These are phyloP conservation scores for Lutjanus erythropterus DNA, from an alignment of 2,113 vertebrate species.

Conservation along the genomic window DNA sequence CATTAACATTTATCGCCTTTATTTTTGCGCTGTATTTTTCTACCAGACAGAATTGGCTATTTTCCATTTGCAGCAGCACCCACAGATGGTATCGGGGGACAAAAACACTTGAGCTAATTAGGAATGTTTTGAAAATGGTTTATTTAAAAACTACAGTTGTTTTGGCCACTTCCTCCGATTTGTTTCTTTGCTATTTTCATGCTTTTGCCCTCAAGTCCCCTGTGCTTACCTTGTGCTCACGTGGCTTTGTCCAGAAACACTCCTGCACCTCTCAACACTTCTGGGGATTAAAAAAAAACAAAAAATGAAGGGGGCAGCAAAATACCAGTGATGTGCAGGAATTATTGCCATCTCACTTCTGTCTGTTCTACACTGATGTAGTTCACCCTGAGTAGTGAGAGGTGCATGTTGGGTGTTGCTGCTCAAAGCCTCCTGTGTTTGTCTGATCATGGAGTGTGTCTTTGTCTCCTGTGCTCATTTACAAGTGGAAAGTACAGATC, in stretches of 20 bases:
- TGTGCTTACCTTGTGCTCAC: slow-evolving; percentile 37
- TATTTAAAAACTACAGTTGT: slow-evolving; percentile 37
- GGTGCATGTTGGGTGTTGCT: slow-evolving; percentile 32
- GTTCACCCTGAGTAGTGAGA: slow-evolving; percentile 10
- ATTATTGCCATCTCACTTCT: slow-evolving; percentile 12
- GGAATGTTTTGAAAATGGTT: slow-evolving; percentile 31
- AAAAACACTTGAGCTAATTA: slow-evolving; percentile 10
- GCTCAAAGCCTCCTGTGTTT: slow-evolving; percentile 30
- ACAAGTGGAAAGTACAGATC: slow-evolving; percentile 13
- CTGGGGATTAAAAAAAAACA: not conserved
- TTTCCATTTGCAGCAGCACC: slow-evolving; percentile 21
- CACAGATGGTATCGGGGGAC: not conserved
- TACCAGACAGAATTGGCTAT: not conserved
- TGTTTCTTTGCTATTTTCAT: slow-evolving; percentile 56
- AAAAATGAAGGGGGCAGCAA: not conserved
- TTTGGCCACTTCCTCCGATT: slow-evolving; percentile 27
- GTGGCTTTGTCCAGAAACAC: slow-evolving; percentile 34
- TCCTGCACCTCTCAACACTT: slow-evolving; percentile 26
- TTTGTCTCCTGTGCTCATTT: slow-evolving; percentile 6
- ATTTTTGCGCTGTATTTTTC: slow-evolving; percentile 19
- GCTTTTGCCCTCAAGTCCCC: slow-evolving; percentile 35
- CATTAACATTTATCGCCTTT: slow-evolving; percentile 28
- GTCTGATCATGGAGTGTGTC: slow-evolving; percentile 10
- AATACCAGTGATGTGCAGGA: slow-evolving; percentile 9
- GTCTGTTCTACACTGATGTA: not conserved